Evolutionary conservation across 2,888 invertebrate species (phyloP).

Genomic region (Ephialtes manifestator): DNA sequence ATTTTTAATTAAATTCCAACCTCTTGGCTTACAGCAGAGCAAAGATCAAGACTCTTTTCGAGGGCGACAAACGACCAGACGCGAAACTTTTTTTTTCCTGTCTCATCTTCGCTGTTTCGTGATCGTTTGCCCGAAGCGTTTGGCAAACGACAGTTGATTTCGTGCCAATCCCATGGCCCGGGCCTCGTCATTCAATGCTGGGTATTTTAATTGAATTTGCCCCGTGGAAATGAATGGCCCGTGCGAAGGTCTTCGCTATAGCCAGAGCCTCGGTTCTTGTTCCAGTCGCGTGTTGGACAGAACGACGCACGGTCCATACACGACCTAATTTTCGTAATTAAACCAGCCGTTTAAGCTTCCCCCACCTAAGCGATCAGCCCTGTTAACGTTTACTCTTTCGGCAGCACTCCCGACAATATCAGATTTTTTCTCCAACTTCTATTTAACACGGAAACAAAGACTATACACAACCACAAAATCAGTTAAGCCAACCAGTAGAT

Average conservation of each 20-base stretch:
- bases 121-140: slow-evolving; percentile 30
- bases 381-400: slow-evolving; percentile 27
- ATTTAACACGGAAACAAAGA: not conserved
- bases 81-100: slow-evolving; percentile 9
- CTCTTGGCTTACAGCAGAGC: not conserved
- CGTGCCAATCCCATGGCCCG: slow-evolving; percentile 52
- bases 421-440: slow-evolving; percentile 25
- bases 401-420: slow-evolving; percentile 15
- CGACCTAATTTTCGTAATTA: slow-evolving; percentile 76
- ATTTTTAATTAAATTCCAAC: not conserved
- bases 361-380: slow-evolving; percentile 20
- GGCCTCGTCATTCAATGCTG: slow-evolving; percentile 48
- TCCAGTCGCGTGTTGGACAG: slow-evolving; percentile 8
- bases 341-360: slow-evolving; percentile 69
- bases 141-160: slow-evolving; percentile 63
- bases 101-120: slow-evolving; percentile 23
- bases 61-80: slow-evolving; percentile 1
- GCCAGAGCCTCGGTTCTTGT: slow-evolving; percentile 1
- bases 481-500: too few species aligned
- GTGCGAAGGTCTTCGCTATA: slow-evolving; percentile 21
- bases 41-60: not conserved
- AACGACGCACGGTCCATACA: slow-evolving; percentile 55
- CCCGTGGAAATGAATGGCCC: slow-evolving; percentile 70
- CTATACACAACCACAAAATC: too few species aligned
- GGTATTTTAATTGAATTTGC: slow-evolving; percentile 72